phyloP scores from a whole-genome alignment of 2,888 invertebrate species.

The Galeruca laticollis region DNA sequence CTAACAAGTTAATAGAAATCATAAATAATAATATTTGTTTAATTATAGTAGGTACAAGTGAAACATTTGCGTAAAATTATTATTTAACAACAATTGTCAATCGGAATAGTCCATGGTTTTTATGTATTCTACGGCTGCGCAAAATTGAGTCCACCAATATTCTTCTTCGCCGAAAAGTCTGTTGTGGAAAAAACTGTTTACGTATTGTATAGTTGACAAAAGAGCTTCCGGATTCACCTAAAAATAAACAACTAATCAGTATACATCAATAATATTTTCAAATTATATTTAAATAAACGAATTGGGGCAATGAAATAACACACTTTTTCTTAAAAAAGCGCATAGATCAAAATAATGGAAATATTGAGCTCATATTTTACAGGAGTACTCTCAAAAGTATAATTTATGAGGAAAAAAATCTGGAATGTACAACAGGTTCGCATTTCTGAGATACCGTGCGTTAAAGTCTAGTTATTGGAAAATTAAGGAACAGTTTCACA shows the following conservation, averaged over 20 bases:
- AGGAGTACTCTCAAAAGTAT: too few relatives aligned
- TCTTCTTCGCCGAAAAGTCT: conserved; percentile 90
- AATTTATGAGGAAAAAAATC: too few relatives aligned
- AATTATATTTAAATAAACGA: too few relatives aligned
- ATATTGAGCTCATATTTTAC: too few relatives aligned
- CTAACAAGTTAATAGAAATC: conserved; percentile 58
- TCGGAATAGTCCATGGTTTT: conserved; percentile 92
- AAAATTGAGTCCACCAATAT: conserved; percentile 99
- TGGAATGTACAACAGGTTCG: too few relatives aligned
- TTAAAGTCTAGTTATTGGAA: too few relatives aligned
- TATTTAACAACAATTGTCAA: conserved; percentile 55
- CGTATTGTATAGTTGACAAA: conserved; percentile 95
- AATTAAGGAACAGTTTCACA: too few relatives aligned
- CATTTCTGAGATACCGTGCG: too few relatives aligned
- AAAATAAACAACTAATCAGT: conserved; percentile 38
- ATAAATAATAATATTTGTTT: conserved; percentile 56
- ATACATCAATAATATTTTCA: too few relatives aligned
- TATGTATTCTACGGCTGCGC: conserved; percentile 96
- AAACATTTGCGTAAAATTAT: conserved; percentile 49
- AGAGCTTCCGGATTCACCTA: conserved; percentile 95
- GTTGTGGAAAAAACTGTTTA: conserved; percentile 90
- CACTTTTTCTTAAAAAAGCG: too few relatives aligned
- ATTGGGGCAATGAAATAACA: too few relatives aligned
- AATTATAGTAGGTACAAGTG: conserved; percentile 48
- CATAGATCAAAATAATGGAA: too few relatives aligned